Base-by-base conservation (phyloP, 2,797 vertebrate genomes). In the Mormyrops boulengeri region DNA sequence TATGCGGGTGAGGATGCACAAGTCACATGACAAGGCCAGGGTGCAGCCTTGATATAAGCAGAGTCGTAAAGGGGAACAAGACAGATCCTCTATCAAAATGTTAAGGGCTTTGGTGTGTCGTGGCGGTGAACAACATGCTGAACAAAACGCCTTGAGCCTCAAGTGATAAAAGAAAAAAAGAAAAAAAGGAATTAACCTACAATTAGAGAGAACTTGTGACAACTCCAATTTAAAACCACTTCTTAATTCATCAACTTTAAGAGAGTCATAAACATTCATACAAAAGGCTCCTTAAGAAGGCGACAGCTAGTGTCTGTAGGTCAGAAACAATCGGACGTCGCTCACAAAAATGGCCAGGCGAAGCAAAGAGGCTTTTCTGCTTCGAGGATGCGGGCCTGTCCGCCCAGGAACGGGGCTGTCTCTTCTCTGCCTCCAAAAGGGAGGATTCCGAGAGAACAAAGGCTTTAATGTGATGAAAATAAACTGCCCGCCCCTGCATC, bases 401-500 rank as follows among this genome's bases (percentile, higher is more conserved):
- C 30, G 30, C 14, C 30, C 2, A 38, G 44, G 52, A 44, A 69
- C 11, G 3, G 49, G 60, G 12, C n/a, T 3, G 17, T 19, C 57
- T 89, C 73, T 38, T 57, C 57, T 85, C 82, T 9, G 26, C 26
- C 85, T 57, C 66, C 82, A 86, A 41, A 69, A 85, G 60, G 84
- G 60, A 86, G 89, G 55, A 84, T 84, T 86, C 89, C 73, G 1
- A 62, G 62, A 89, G 89, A 89, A 89, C 89, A 89, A 89, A 89
- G 84, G 57, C 85, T 69, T 89, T 62, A 87, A 89, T 89, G 60
- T 87, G 47, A 89, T 73, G 60, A 89, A 89, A 89, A 89, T 85
- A 90, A 89, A 89, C 84, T 73, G 89, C 60, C 89, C 69, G 34
- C 89, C 84, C 89, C 60, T 52, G 44, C 6, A 19, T 69, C 89